phyloP scores from a whole-genome alignment of 2,113 vertebrate genomes.

The Cinclus cinclus region DNA sequence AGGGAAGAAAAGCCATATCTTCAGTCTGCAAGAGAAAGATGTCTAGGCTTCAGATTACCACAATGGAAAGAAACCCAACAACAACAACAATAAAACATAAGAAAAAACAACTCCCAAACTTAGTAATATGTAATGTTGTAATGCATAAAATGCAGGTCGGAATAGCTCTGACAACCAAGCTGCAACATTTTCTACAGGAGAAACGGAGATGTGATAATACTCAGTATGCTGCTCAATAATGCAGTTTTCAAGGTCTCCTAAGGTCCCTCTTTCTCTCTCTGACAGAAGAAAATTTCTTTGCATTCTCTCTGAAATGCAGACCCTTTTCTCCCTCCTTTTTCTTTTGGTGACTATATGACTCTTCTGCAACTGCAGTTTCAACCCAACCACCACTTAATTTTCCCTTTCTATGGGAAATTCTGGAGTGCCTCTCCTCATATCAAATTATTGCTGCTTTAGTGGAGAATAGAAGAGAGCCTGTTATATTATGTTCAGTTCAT shows the following conservation, averaged over 20 bases:
- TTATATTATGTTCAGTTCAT: constrained; percentile 8
- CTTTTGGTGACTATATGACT: neutral
- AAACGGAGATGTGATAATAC: neutral
- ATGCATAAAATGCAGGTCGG: neutral
- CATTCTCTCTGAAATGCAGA: no score
- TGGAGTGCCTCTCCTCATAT: neutral
- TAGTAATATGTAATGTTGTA: neutral
- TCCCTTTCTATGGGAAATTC: constrained; percentile 33
- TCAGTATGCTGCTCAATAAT: neutral
- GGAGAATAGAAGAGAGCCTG: neutral
- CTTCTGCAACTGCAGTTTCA: neutral
- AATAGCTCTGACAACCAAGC: neutral
- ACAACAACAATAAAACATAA: neutral
- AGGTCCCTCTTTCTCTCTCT: neutral
- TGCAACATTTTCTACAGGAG: neutral
- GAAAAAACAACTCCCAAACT: neutral
- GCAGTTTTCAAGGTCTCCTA: neutral
- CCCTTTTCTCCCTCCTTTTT: no score
- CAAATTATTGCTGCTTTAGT: constrained; percentile 45
- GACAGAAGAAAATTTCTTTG: no score
- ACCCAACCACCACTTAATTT: neutral
- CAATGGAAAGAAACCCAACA: neutral
- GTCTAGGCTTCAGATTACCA: neutral
- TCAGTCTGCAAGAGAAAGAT: neutral
- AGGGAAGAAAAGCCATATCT: neutral